Evolutionary conservation across 2,797 vertebrate genomes (phyloP), one percentile per base, ranked within the genome.

Genomic region (Anisognathus igniventris): DNA sequence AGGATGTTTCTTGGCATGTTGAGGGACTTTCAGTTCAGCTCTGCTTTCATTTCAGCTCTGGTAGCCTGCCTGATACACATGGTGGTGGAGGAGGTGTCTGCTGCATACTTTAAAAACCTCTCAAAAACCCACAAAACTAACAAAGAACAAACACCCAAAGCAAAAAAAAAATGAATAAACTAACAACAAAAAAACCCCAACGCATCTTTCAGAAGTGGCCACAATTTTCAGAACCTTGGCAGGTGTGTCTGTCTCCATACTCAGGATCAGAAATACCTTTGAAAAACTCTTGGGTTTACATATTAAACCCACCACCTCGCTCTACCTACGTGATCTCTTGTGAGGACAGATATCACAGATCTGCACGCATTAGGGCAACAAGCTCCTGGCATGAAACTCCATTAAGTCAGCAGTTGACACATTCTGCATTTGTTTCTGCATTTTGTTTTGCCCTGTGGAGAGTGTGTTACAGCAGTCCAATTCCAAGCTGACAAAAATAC

Each of bases 401-500:
- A 92, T 88, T 94, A 96, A 94, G 87, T 97, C 95, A 88, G 89
- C 37, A 45, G 87, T 75, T 94, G 93, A 93, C 92, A 96, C 93
- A 90, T 96, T 95, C 95, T 94, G 90, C 73, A 94, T 94, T 94
- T 95, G 93, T 88, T 91, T 88, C 95, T 91, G 87, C 80, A 86
- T 96, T 96, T 91, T 95, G 92, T 96, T 96, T 96, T 96, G 95
- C 95, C 92, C 93, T 95, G 92, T 97, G 95, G 93, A 96, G 95
- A 93, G 92, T 61, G 94, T 90, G 95, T 91, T 94, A 92, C 92
- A 79, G 90, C 87, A 90, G 87, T 84, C 92, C 84, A 91, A 91
- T 95, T 94, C 70, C 50, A 18, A 96, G 85, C 37, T 97, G 96
- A 96, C 96, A 96, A 94, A 97, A 95, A 96, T 70, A 70, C 9